Percentiles rank a stretch among this genome's conserved stretches.
Evolutionary conservation across 2,113 vertebrate species (phyloP).

Genomic region (Crypturellus undulatus): DNA sequence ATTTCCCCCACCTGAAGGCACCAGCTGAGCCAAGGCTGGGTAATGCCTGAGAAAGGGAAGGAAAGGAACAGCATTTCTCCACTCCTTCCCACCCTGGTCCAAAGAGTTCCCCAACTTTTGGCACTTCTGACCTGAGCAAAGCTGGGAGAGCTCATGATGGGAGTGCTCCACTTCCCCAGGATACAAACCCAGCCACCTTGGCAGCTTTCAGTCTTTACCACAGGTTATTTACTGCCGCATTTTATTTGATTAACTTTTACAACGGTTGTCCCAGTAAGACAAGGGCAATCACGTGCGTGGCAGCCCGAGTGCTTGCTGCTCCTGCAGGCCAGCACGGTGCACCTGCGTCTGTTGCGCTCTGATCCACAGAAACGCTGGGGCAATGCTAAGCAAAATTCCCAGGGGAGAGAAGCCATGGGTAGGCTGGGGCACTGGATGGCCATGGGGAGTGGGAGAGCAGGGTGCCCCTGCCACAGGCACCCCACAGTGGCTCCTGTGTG

Average conservation of each 20-base stretch:
- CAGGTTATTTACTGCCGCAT: neutral
- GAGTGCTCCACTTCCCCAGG: neutral
- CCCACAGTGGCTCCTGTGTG: neutral
- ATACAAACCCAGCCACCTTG: too few relatives aligned
- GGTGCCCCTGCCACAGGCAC: neutral
- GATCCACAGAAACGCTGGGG: neutral
- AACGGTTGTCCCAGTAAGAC: fast-evolving
- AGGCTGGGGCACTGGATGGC: neutral
- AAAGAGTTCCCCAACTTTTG: fast-evolving
- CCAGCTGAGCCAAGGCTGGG: neutral
- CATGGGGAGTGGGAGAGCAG: neutral
- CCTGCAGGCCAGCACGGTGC: too few relatives aligned
- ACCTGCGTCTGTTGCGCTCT: too few relatives aligned
- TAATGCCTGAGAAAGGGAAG: neutral
- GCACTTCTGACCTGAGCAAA: fast-evolving
- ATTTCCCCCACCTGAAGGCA: conserved; percentile 30
- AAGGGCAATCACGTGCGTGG: neutral
- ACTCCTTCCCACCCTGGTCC: neutral
- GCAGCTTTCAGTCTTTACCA: neutral
- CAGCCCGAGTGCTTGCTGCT: too few relatives aligned
- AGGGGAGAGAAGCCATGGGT: neutral
- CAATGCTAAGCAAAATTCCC: too few relatives aligned
- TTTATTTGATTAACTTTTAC: neutral
- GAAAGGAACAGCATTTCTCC: neutral
- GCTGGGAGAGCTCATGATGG: neutral